phyloP scores from a whole-genome alignment of 2,797 vertebrate genomes.

The Scyliorhinus canicula region DNA sequence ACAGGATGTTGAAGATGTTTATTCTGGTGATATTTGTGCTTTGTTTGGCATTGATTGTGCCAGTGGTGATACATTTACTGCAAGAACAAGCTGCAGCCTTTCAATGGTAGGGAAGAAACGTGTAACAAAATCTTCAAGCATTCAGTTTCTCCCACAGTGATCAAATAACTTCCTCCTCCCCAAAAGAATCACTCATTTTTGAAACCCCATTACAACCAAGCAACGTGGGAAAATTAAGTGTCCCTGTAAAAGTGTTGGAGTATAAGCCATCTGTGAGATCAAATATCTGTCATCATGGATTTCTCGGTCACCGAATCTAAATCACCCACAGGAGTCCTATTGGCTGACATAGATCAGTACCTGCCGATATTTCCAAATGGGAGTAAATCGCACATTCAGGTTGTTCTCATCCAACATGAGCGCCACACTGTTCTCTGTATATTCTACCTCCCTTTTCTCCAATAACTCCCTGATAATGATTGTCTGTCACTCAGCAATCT shows the following conservation, averaged over 20 bases:
- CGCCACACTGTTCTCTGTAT: neutral
- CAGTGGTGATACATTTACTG: constrained; percentile 89
- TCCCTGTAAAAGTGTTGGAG: neutral
- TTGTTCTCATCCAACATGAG: neutral
- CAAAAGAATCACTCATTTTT: neutral
- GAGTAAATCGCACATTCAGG: neutral
- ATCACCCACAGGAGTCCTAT: neutral
- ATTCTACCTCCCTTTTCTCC: neutral
- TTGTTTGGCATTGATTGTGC: constrained; percentile 94
- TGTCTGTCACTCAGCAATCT: neutral
- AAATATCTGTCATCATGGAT: neutral
- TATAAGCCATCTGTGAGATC: neutral
- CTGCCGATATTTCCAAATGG: neutral
- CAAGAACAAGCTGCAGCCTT: constrained; percentile 62
- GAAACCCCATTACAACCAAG: neutral
- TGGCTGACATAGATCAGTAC: neutral
- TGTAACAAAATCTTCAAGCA: neutral
- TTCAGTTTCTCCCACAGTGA: neutral
- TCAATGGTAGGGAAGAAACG: constrained; percentile 74
- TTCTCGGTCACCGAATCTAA: neutral
- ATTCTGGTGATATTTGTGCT: constrained; percentile 89
- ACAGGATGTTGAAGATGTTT: constrained; percentile 84
- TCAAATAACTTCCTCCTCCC: neutral
- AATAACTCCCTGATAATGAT: neutral
- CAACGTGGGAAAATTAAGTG: neutral